These are phyloP conservation scores for Ctenoplectra terminalis DNA, from an alignment of 1,140 invertebrate genomes.

Conservation along the genomic window DNA sequence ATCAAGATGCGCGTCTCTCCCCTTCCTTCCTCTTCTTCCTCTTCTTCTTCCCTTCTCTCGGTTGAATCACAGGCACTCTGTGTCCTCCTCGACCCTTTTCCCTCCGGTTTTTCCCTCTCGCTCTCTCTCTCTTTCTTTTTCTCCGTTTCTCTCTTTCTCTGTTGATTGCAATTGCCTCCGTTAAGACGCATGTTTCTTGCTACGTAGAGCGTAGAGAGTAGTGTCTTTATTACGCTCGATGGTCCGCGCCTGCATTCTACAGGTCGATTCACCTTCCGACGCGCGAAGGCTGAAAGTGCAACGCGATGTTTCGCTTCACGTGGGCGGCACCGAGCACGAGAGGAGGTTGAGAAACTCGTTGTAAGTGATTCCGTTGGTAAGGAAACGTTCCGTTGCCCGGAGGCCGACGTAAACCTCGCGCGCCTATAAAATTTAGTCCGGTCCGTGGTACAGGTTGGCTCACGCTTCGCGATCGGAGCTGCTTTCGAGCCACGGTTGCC, in stretches of 20 bases:
- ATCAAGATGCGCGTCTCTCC: constrained; percentile 71
- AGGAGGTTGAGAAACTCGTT: constrained; percentile 37
- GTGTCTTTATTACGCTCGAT: constrained; percentile 76
- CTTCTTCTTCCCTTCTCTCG: neutral
- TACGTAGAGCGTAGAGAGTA: constrained; percentile 68
- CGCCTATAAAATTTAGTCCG: neutral
- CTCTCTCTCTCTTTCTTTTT: constrained; percentile 33
- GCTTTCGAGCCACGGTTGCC: neutral
- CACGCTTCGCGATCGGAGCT: neutral
- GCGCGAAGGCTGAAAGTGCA: neutral
- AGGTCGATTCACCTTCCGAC: constrained; percentile 64
- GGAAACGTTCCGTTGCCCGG: constrained; percentile 22
- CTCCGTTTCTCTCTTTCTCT: constrained; percentile 32
- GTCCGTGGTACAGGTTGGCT: neutral
- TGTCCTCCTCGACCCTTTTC: constrained; percentile 21
- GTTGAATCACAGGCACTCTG: constrained; percentile 31
- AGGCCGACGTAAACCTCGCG: neutral
- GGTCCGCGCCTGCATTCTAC: constrained; percentile 72
- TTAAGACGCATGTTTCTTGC: constrained; percentile 71
- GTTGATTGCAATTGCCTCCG: constrained; percentile 60
- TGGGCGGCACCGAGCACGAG: constrained; percentile 18
- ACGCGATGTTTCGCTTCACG: neutral
- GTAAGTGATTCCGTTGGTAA: constrained; percentile 37
- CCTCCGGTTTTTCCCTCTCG: constrained; percentile 16
- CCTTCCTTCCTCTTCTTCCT: constrained; percentile 25